Conservation (phyloP, 2,113 vertebrate species). For the Rhea pennata region DNA sequence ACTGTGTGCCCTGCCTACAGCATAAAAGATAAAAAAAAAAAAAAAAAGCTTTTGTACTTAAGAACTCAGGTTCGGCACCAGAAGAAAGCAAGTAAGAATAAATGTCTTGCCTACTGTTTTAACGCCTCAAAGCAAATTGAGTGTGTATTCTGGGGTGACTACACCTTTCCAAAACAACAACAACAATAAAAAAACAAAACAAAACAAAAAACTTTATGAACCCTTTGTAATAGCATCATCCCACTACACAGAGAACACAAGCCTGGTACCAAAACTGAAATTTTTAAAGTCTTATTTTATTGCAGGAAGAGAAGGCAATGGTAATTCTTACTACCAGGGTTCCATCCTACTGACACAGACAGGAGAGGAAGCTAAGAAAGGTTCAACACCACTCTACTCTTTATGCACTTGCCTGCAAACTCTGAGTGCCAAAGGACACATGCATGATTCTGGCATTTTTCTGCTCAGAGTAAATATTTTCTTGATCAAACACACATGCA, state of each 20-base stretch:
- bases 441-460: not conserved
- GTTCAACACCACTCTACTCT: not conserved
- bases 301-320: not conserved
- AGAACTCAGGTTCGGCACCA: not conserved
- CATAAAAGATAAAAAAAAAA: not conserved
- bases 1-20: not conserved
- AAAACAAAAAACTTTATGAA: not conserved
- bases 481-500: not conserved
- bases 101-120: not conserved
- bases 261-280: not conserved
- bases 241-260: rapidly evolving
- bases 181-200: too few species aligned
- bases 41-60: not conserved
- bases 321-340: not conserved
- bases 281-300: not conserved
- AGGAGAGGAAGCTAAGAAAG: not conserved
- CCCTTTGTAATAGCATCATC: not conserved
- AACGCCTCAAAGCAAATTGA: not conserved
- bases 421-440: not conserved
- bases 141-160: rapidly evolving
- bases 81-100: not conserved
- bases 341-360: not conserved
- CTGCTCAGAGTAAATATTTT: not conserved
- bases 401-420: not conserved
- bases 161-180: not conserved